Percentiles rank a stretch among this genome's conserved stretches.
phyloP scores from a whole-genome alignment of 2,113 vertebrate species.

The Rhipidura dahli region DNA sequence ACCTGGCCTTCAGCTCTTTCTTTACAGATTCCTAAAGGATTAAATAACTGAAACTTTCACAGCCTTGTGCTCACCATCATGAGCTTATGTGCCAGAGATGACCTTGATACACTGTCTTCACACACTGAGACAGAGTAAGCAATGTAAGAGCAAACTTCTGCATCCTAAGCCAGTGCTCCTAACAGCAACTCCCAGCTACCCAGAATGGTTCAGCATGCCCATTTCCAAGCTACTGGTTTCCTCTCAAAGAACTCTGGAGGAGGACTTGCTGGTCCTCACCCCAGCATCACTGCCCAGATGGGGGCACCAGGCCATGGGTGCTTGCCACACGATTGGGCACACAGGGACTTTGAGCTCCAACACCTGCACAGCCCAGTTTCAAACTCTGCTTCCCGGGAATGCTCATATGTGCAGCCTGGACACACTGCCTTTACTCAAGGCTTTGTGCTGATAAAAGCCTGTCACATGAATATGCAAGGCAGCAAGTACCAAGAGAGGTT shows the following conservation, averaged over 20 bases:
- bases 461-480: not conserved
- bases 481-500: not conserved
- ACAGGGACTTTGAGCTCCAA: not conserved
- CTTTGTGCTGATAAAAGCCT: not conserved
- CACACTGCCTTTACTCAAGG: not conserved
- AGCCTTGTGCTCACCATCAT: not conserved
- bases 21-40: not conserved
- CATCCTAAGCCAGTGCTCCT: not conserved
- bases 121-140: accelerated
- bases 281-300: not conserved
- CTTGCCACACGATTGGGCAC: accelerated
- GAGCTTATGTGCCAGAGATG: not conserved
- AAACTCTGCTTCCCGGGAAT: not conserved
- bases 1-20: not conserved
- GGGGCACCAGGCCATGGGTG: accelerated
- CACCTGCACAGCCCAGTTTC: not conserved
- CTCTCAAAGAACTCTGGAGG: not conserved
- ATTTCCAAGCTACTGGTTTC: not conserved
- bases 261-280: not conserved
- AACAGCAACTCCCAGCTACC: not conserved
- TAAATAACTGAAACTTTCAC: not conserved
- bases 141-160: not conserved
- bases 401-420: not conserved
- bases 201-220: not conserved
- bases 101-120: not conserved